These are phyloP conservation scores for Aphyosemion australe DNA, from an alignment of 2,113 vertebrate species.

Conservation along the genomic window DNA sequence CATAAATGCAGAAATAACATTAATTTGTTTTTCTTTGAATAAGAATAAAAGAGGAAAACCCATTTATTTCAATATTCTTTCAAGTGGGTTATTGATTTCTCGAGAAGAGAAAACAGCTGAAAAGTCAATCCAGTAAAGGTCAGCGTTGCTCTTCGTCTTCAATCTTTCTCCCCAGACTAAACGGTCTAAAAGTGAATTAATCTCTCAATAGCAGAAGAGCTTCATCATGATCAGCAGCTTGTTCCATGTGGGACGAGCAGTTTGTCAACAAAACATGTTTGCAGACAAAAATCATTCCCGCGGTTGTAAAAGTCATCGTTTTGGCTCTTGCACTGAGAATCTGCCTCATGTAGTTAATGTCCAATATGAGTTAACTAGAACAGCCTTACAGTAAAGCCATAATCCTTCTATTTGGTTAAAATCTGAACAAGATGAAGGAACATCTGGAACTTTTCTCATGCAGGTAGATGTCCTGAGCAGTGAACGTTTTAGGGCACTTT, in stretches of 20 bases:
- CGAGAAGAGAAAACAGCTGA: too few relatives aligned
- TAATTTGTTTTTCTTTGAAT: too few relatives aligned
- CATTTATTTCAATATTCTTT: too few relatives aligned
- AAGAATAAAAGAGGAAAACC: too few relatives aligned
- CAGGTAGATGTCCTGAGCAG: too few relatives aligned
- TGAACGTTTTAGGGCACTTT: too few relatives aligned
- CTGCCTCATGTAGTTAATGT: not conserved
- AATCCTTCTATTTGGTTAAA: too few relatives aligned
- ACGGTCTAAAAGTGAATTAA: conserved; percentile 6
- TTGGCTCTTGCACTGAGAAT: not conserved
- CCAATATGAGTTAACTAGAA: too few relatives aligned
- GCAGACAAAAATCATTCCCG: conserved; percentile 13
- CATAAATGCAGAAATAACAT: too few relatives aligned
- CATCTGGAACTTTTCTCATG: not conserved
- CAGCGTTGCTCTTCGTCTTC: not conserved
- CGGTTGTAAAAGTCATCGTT: not conserved
- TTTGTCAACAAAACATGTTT: conserved; percentile 28
- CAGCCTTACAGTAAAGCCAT: not conserved
- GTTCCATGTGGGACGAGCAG: conserved; percentile 18
- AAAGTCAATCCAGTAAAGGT: too few relatives aligned
- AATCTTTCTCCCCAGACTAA: conserved; percentile 1
- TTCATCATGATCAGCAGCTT: conserved; percentile 26
- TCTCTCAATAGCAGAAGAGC: conserved; percentile 10
- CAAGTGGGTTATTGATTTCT: too few relatives aligned
- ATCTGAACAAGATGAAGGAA: not conserved